Evolutionary conservation across 1,140 invertebrate genomes (phyloP), one percentile per base, ranked within the genome.

Genomic region (Spodoptera frugiperda): DNA sequence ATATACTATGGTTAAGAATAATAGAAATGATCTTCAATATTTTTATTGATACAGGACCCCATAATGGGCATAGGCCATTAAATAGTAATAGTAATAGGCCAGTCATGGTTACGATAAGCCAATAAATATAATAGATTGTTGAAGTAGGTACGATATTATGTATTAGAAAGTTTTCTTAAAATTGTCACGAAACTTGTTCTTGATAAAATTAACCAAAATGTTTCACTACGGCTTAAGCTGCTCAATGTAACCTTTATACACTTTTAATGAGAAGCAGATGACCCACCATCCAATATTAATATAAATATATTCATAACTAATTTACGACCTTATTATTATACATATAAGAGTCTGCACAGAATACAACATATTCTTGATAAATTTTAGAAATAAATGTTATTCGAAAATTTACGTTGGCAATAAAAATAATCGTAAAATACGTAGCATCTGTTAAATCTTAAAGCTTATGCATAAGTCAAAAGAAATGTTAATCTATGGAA

Each of bases 351-450:
- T 72, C 46, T 72, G 54, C n/a, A 59, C 30, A 55, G 48, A 57
- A 61, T 46, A 61, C 49, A 73, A 51, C 9, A 11, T 49, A 59
- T 57, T 61, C 48, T 49, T 73, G 55, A 73, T 73, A 59, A 73
- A 73, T 49, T 44, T 10, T 48, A 15, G 21, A 57, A 49, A 73
- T 57, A 59, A 73, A 73, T 30, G 55, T 61, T 10, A 17, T 55
- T 17, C 12, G 55, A 73, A 72, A 55, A 57, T 72, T 72, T 72
- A 72, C 54, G 55, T n/a, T 61, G 49, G 21, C 21, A 59, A 73
- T 73, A 73, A 73, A 73, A 73, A 59, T 73, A 30, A 61, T 61
- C 71, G n/a, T 73, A 59, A 73, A 49, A 1, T 49, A 33, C 14
- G 44, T 48, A 39, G 44, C 67, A 57, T 46, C 70, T 48, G 70